Percentiles rank a stretch among this genome's conserved stretches.
These are phyloP conservation scores for Oscheius sp. DNA, from an alignment of 2,888 invertebrate genomes.

Conservation along the genomic window DNA sequence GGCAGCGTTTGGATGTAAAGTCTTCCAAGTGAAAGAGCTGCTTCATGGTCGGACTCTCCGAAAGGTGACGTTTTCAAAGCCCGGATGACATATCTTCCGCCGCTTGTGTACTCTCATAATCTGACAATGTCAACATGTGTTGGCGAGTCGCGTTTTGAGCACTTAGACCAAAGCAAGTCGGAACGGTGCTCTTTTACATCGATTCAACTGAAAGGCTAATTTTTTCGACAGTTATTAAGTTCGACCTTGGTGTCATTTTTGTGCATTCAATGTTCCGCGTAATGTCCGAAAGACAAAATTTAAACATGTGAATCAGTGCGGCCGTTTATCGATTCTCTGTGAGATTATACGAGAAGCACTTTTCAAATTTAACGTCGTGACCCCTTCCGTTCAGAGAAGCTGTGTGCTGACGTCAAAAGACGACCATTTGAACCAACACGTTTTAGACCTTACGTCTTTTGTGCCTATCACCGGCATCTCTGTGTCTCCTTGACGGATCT, in stretches of 20 bases:
- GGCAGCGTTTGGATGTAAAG: slow-evolving; percentile 76
- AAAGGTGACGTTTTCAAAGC: slow-evolving; percentile 72
- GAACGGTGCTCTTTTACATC: slow-evolving; percentile 20
- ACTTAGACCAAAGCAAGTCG: slow-evolving; percentile 23
- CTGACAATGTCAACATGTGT: slow-evolving; percentile 27
- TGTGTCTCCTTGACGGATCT: slow-evolving; percentile 76
- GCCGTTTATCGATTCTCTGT: slow-evolving; percentile 4
- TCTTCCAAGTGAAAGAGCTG: slow-evolving; percentile 77
- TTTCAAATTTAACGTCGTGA: neutral
- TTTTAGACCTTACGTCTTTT: slow-evolving; percentile 75
- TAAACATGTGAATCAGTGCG: slow-evolving; percentile 22
- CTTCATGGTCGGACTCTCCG: slow-evolving; percentile 76
- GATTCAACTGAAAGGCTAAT: too few relatives aligned
- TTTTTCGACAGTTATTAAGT: too few relatives aligned
- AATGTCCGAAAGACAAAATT: slow-evolving; percentile 12
- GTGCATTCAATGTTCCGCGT: too few relatives aligned
- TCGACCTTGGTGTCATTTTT: too few relatives aligned
- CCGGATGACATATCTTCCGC: slow-evolving; percentile 21
- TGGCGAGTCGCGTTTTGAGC: slow-evolving; percentile 31
- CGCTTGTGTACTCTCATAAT: slow-evolving; percentile 29
- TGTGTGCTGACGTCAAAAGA: neutral
- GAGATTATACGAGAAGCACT: neutral
- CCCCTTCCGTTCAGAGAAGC: neutral
- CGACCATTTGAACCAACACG: neutral
- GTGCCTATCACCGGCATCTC: slow-evolving; percentile 75